Conservation (phyloP, 2,797 vertebrate genomes). For the Diglossa cyanea region DNA sequence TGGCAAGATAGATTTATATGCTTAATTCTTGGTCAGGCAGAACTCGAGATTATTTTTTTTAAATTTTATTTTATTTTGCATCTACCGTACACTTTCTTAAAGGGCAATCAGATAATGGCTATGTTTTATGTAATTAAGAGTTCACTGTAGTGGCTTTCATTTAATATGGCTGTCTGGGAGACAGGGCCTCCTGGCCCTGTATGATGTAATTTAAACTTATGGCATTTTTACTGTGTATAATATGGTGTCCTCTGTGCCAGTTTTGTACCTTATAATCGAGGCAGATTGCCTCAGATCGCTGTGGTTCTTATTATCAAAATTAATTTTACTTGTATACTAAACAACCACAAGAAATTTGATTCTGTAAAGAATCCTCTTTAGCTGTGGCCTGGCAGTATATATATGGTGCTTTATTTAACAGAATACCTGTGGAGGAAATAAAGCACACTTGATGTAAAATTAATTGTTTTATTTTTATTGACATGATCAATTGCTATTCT, state of each 20-base stretch:
- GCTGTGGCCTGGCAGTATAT: constrained; percentile 98
- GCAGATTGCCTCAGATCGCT: constrained; percentile 90
- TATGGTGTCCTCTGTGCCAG: constrained; percentile 97
- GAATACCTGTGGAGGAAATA: constrained; percentile 95
- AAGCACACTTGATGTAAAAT: constrained; percentile 98
- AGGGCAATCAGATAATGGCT: constrained; percentile 85
- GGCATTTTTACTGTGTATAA: constrained; percentile 99
- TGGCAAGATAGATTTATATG: constrained; percentile 85
- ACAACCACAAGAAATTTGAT: constrained; percentile 99
- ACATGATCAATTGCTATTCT: constrained; percentile 84
- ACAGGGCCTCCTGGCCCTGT: constrained; percentile 80
- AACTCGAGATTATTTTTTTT: constrained; percentile 65
- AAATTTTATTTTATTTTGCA: constrained; percentile 61
- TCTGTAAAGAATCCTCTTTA: constrained; percentile 99
- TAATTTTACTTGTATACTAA: constrained; percentile 98
- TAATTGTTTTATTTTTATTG: constrained; percentile 98
- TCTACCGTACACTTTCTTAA: constrained; percentile 86
- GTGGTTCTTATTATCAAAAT: constrained; percentile 95
- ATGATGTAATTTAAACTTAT: constrained; percentile 97
- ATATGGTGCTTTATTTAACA: constrained; percentile 99
- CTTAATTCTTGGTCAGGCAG: constrained; percentile 83
- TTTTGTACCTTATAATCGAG: constrained; percentile 97
- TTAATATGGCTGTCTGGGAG: constrained; percentile 92
- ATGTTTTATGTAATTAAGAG: constrained; percentile 88
- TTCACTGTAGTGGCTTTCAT: constrained; percentile 91